These are phyloP conservation scores for Myotis daubentonii DNA, from an alignment of 2,797 vertebrate genomes.

Conservation along the genomic window DNA sequence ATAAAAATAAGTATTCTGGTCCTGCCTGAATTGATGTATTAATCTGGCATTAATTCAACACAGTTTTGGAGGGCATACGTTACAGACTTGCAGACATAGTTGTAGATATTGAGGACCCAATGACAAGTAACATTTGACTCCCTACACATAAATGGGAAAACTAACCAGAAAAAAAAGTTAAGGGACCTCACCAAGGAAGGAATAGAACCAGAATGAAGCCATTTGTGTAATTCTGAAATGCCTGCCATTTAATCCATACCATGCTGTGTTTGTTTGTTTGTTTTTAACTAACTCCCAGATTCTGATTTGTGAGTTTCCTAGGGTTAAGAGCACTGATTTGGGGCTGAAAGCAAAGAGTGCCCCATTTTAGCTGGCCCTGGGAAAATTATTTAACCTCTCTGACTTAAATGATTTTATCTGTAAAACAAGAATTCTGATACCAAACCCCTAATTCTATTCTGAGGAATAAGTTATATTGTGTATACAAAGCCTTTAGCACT, in stretches of 20 bases:
- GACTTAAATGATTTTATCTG: not conserved
- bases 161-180: not conserved
- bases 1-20: not conserved
- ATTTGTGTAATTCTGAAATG: not conserved
- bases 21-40: not conserved
- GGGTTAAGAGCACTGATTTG: not conserved
- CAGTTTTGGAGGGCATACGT: not conserved
- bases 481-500: not conserved
- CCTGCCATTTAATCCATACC: fast-evolving
- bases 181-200: no score
- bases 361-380: not conserved
- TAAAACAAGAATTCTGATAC: not conserved
- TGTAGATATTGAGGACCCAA: not conserved
- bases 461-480: not conserved
- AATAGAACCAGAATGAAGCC: not conserved
- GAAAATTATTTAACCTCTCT: conserved; percentile 24
- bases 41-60: not conserved
- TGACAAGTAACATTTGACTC: not conserved
- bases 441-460: not conserved
- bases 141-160: not conserved
- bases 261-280: not conserved
- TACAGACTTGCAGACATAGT: not conserved
- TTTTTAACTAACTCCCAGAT: not conserved
- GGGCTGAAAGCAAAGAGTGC: not conserved
- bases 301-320: not conserved